phyloP scores from a whole-genome alignment of 2,113 vertebrate genomes.

The Odocoileus hemionus region DNA sequence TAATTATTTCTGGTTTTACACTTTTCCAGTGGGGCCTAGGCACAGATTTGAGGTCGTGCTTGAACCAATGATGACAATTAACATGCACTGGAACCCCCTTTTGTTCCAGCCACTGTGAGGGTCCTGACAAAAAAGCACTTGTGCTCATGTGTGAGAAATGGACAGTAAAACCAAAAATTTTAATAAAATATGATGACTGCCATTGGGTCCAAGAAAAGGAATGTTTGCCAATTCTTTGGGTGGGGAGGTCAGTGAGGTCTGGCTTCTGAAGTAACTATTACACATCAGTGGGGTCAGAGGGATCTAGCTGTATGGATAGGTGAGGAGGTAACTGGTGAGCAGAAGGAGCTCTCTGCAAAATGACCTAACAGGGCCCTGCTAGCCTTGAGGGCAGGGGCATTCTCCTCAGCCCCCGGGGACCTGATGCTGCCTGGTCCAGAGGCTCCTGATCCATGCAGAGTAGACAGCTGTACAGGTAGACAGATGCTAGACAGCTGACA shows the following conservation, averaged over 20 bases:
- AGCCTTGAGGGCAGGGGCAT: neutral
- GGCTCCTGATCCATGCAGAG: rapidly evolving
- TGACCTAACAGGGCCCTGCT: rapidly evolving
- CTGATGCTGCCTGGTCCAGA: neutral
- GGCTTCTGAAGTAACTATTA: neutral
- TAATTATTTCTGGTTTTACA: neutral
- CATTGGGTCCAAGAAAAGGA: neutral
- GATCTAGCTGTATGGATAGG: neutral
- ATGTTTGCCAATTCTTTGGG: neutral
- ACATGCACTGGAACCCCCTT: rapidly evolving
- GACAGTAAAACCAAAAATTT: neutral
- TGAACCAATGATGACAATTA: neutral
- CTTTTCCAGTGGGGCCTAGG: rapidly evolving
- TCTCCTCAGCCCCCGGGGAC: rapidly evolving
- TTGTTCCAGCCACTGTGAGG: neutral
- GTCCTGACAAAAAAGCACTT: neutral
- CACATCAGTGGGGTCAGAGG: neutral
- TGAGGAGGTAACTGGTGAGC: neutral
- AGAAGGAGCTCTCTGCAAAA: neutral
- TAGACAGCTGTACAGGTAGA: neutral
- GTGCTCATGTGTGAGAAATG: neutral
- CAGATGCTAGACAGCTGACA: neutral
- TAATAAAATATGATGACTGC: too few species aligned
- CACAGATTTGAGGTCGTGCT: neutral
- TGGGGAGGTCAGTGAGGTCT: neutral